Evolutionary conservation across 2,797 vertebrate genomes (phyloP).

Genomic region (Coregonus ussuriensis): DNA sequence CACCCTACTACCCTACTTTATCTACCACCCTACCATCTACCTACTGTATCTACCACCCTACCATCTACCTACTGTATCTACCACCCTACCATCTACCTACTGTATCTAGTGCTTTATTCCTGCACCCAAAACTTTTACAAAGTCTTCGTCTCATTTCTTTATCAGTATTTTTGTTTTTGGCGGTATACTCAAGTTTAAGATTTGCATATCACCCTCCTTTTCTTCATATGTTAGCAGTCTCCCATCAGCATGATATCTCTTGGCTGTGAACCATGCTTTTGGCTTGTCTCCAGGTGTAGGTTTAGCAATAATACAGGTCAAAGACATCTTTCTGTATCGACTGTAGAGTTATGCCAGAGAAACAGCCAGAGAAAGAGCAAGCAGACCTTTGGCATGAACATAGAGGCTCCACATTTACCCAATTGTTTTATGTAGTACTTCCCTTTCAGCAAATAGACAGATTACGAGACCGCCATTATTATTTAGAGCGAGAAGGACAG

Average conservation of each 20-base stretch:
- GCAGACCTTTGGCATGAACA: neutral
- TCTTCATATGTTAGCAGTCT: neutral
- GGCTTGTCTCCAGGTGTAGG: slow-evolving; percentile 24
- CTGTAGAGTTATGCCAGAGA: slow-evolving; percentile 30
- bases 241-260: neutral
- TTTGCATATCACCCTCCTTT: no score
- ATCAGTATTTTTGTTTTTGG: no score
- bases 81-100: no score
- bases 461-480: neutral
- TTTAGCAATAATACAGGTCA: slow-evolving; percentile 39
- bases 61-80: neutral
- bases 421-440: neutral
- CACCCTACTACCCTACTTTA: neutral
- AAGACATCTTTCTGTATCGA: slow-evolving; percentile 32
- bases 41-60: neutral
- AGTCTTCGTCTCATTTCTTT: no score
- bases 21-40: neutral
- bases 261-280: slow-evolving; percentile 13
- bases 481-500: neutral
- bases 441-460: neutral
- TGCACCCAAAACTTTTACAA: no score
- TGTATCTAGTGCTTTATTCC: no score
- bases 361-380: slow-evolving; percentile 1
- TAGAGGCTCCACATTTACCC: neutral
- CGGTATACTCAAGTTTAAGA: no score